A percentile compares a stretch with the other conserved stretches of the same genome.
Evolutionary conservation across 2,113 vertebrate species (phyloP).

Genomic region (Catagonus wagneri): DNA sequence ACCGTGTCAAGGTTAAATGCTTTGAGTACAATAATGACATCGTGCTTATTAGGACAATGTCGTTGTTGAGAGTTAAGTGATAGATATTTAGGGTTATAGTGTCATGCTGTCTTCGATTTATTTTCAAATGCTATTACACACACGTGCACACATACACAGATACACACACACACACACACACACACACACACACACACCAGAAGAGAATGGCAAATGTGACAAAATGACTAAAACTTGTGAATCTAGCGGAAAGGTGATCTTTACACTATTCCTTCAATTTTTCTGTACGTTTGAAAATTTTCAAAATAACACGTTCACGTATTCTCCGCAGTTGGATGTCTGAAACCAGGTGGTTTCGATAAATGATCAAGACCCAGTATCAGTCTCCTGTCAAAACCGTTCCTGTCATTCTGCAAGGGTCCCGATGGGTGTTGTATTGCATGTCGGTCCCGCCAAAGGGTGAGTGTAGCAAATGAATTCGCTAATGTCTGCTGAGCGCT

Average conservation of each 20-base stretch:
- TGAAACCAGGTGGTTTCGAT: constrained; percentile 68
- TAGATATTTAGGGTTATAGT: not conserved
- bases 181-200: not conserved
- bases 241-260: not conserved
- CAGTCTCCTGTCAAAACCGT: constrained; percentile 44
- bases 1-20: not conserved
- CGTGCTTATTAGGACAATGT: not conserved
- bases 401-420: not conserved
- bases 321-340: not conserved
- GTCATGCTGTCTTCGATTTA: not conserved
- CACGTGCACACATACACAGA: too few relatives aligned
- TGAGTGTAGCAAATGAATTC: constrained; percentile 67
- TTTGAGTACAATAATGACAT: not conserved
- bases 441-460: not conserved
- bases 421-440: constrained; percentile 48
- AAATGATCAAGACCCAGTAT: constrained; percentile 57
- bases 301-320: not conserved
- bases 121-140: not conserved
- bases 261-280: not conserved
- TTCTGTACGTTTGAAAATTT: not conserved
- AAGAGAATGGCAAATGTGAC: not conserved
- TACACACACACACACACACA: not conserved
- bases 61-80: not conserved
- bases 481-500: constrained; percentile 65
- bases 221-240: constrained; percentile 20